Evolutionary conservation across 1,140 invertebrate genomes (phyloP).

Genomic region (Drosophila oshimai): DNA sequence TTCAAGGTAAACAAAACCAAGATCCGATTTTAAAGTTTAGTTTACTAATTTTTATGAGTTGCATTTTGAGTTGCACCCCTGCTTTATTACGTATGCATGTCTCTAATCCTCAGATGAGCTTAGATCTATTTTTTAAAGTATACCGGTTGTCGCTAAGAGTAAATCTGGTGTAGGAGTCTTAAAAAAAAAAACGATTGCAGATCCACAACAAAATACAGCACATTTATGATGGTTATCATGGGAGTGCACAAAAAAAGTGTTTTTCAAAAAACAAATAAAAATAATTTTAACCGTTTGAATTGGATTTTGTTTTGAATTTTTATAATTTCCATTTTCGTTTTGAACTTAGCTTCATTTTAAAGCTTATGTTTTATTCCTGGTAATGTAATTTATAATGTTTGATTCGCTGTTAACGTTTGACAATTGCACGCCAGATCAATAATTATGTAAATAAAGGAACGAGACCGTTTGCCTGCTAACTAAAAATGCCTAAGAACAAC

Average conservation of each 20-base stretch:
- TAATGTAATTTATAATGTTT: neutral
- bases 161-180: neutral
- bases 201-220: too few species aligned
- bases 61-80: slow-evolving; percentile 21
- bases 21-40: slow-evolving; percentile 5
- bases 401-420: neutral
- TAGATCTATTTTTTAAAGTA: neutral
- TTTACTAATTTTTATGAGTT: slow-evolving; percentile 6
- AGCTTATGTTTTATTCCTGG: neutral
- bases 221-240: too few species aligned
- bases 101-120: neutral
- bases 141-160: too few species aligned
- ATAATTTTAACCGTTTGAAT: too few species aligned
- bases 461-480: slow-evolving; percentile 7
- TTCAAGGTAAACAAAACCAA: slow-evolving; percentile 63
- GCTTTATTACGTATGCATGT: slow-evolving; percentile 16
- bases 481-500: slow-evolving; percentile 6
- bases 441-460: slow-evolving; percentile 27
- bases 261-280: too few species aligned
- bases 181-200: too few species aligned
- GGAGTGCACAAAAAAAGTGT: too few species aligned
- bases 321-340: neutral
- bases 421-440: slow-evolving; percentile 30
- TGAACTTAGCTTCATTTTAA: neutral
- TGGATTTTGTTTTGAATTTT: neutral